Conservation (phyloP, 2,888 invertebrate genomes). For the Glyphotaelius pellucidus region DNA sequence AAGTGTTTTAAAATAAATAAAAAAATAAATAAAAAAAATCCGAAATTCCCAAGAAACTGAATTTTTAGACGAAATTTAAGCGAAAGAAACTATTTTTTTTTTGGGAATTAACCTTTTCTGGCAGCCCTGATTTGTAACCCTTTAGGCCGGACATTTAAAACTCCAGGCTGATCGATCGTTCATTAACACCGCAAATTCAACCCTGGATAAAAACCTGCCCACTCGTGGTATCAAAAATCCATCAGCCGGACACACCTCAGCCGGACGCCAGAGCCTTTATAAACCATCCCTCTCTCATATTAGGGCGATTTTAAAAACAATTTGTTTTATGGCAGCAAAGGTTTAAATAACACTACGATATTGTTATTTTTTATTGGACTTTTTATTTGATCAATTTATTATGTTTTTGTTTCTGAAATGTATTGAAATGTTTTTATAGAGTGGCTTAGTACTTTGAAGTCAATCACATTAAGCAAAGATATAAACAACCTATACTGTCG, state of each 20-base stretch:
- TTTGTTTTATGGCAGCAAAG: background rate
- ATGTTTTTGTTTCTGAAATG: background rate
- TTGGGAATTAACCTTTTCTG: background rate
- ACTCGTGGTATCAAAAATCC: slow-evolving; percentile 34
- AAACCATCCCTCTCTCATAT: background rate
- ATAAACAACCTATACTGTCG: no score
- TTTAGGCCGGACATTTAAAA: background rate
- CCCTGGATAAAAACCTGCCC: slow-evolving; percentile 32
- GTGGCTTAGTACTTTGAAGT: no score
- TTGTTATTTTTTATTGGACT: background rate
- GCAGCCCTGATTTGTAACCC: slow-evolving; percentile 30
- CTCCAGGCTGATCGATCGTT: slow-evolving; percentile 33
- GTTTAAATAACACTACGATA: background rate
- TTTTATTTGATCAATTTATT: no score
- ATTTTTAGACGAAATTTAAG: no score
- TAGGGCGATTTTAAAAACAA: background rate
- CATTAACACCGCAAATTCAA: slow-evolving; percentile 40
- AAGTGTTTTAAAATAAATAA: no score
- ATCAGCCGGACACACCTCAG: slow-evolving; percentile 11
- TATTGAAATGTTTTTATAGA: background rate
- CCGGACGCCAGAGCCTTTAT: background rate
- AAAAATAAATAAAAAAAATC: no score
- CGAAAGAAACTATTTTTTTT: no score
- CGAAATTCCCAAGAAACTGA: no score
- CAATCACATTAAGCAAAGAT: no score